Percentiles rank a stretch among this genome's conserved stretches.
These are phyloP conservation scores for Tethea ocularis DNA, from an alignment of 2,888 invertebrate species.

Conservation along the genomic window DNA sequence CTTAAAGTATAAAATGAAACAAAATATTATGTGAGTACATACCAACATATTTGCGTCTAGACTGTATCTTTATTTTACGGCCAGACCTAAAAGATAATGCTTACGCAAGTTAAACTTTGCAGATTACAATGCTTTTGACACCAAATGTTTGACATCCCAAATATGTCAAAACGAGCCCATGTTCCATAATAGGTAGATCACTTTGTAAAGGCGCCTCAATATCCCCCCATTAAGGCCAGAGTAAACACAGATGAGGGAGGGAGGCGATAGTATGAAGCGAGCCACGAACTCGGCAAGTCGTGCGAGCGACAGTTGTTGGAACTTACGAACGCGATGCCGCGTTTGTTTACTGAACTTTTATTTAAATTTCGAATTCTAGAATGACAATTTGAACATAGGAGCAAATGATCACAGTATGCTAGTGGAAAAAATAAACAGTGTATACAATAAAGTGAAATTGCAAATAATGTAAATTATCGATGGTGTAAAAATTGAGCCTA, in stretches of 20 bases:
- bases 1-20: neutral
- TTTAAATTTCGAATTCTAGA: constrained; percentile 22
- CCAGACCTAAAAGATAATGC: constrained; percentile 25
- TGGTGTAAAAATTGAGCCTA: constrained; percentile 70
- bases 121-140: constrained; percentile 33
- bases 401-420: constrained; percentile 34
- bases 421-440: constrained; percentile 41
- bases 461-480: constrained; percentile 74
- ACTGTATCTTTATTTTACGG: constrained; percentile 11
- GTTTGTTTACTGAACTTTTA: constrained; percentile 67
- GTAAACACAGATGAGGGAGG: constrained; percentile 79
- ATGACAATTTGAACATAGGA: constrained; percentile 18
- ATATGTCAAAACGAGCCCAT: constrained; percentile 45
- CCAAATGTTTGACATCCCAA: constrained; percentile 31
- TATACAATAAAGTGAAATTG: constrained; percentile 45
- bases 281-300: constrained; percentile 41
- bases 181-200: constrained; percentile 61
- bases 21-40: neutral
- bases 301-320: constrained; percentile 30
- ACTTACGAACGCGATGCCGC: constrained; percentile 36
- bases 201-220: constrained; percentile 64
- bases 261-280: constrained; percentile 76
- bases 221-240: constrained; percentile 75
- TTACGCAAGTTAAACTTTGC: constrained; percentile 35
- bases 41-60: constrained; percentile 3